Evolutionary conservation across 2,888 invertebrate genomes (phyloP), one percentile per base, ranked within the genome.

Genomic region (Pristionchus japonicus): DNA sequence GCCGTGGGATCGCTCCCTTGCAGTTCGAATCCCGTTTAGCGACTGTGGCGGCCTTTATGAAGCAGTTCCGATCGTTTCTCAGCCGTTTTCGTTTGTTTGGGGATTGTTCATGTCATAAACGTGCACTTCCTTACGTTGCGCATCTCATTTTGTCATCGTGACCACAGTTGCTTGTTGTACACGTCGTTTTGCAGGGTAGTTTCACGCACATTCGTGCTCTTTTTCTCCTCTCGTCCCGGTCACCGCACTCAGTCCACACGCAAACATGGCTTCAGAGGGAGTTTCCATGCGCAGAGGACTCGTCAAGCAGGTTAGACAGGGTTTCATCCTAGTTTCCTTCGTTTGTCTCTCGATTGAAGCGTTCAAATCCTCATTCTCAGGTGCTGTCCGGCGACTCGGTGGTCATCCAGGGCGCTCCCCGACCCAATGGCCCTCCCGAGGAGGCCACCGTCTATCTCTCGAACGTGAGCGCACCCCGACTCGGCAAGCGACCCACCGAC

Each of bases 371-470:
- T 1, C 20, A 49, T 34, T n/a, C 57, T 15, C 47, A 99, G 98
- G 97, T 99, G 90, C 96, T 97, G 90, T 98, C 99, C 89, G 99
- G 99, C 89, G 99, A 99, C 95, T 97, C 98, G 89, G 96, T 99
- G 89, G 96, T 98, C 84, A 97, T 99, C 93, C 96, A 98, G 94
- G 97, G 96, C 90, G 91, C 89, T 64, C 96, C 96, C 91, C 97
- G 97, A 0, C 96, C 96, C 94, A 96, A 96, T 88, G 95, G 95
- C 20, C 97, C 97, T 31, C 97, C 97, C 61, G 95, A 95, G 89
- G 99, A 99, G 95, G 97, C 97, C 95, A 97, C 97, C 91, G 96
- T 99, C 87, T 97, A 97, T 90, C 96, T 99, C 92, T 97, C 98
- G 52, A 97, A 97, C 95, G 96, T 99, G 92, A 96, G 96, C 90